Evolutionary conservation across 2,113 vertebrate species (phyloP).

Genomic region (Euleptes europaea): DNA sequence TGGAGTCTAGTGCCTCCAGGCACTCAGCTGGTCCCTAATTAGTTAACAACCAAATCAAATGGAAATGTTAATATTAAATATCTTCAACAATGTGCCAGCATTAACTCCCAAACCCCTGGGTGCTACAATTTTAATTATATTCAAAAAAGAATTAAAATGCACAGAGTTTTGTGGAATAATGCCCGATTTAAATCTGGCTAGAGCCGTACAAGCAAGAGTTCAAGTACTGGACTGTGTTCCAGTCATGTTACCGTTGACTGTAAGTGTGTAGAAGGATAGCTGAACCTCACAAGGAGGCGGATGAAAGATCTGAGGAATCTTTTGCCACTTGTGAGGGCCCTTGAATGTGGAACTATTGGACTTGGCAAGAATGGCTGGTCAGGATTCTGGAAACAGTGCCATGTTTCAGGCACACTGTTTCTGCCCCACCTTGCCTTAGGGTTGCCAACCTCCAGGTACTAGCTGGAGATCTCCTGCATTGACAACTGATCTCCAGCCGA

Average conservation of each 20-base stretch:
- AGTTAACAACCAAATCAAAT: conserved; percentile 46
- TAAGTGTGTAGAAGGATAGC: background rate
- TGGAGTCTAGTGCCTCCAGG: conserved; percentile 12
- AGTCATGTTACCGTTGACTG: background rate
- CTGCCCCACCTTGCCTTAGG: background rate
- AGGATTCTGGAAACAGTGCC: background rate
- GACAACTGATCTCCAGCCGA: no score
- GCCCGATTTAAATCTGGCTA: background rate
- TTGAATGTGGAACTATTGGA: background rate
- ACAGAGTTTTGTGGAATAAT: background rate
- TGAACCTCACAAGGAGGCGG: background rate
- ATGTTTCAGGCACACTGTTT: background rate
- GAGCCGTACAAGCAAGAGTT: background rate
- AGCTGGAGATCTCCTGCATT: no score
- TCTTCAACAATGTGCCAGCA: conserved; percentile 17
- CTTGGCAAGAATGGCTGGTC: background rate
- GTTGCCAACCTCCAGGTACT: background rate
- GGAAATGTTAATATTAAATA: conserved; percentile 50
- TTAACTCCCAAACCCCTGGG: background rate
- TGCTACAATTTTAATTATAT: conserved; percentile 31
- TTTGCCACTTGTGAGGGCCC: background rate
- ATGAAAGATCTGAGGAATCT: no score
- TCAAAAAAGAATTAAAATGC: background rate
- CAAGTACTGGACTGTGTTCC: background rate
- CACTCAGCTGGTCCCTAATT: conserved; percentile 39